phyloP scores from a whole-genome alignment of 2,888 invertebrate species.

The Pimpla rufipes region DNA sequence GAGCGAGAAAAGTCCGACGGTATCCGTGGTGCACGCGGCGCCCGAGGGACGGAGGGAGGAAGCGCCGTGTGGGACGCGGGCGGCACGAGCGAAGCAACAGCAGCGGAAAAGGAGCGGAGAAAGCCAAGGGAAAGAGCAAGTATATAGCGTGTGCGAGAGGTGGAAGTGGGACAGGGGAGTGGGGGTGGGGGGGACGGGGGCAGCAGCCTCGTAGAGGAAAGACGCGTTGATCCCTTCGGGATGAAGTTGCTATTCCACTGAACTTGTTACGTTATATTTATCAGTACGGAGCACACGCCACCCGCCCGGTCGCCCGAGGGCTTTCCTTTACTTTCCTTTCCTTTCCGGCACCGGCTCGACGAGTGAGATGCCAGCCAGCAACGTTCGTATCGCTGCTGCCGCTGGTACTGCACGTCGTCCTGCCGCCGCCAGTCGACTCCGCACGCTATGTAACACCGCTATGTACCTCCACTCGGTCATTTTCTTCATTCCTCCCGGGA shows the following conservation, averaged over 20 bases:
- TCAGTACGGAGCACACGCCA: conserved; percentile 79
- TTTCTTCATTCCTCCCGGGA: not conserved
- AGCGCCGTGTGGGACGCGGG: conserved; percentile 22
- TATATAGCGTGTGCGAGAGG: not conserved
- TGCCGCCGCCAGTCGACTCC: not conserved
- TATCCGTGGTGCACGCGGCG: conserved; percentile 4
- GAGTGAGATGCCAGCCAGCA: conserved; percentile 48
- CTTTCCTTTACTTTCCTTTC: conserved; percentile 66
- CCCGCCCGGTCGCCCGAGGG: conserved; percentile 75
- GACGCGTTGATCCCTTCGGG: conserved; percentile 84
- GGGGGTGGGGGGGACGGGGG: conserved; percentile 31
- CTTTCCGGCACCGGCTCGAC: conserved; percentile 74
- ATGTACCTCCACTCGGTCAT: conserved; percentile 18
- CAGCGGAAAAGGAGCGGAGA: conserved; percentile 13
- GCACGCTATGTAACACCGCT: not conserved
- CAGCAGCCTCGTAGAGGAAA: conserved; percentile 70
- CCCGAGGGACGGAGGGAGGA: conserved; percentile 4
- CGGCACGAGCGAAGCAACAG: conserved; percentile 10
- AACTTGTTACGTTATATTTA: conserved; percentile 86
- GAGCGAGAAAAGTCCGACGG: conserved; percentile 18
- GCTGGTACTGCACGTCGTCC: conserved; percentile 50
- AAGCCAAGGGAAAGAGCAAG: not conserved
- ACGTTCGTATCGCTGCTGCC: conserved; percentile 59
- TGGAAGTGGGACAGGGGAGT: conserved; percentile 36
- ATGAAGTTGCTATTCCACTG: conserved; percentile 85